phyloP scores from a whole-genome alignment of 23 tunicate genomes.

The Halocynthia roretzi region DNA sequence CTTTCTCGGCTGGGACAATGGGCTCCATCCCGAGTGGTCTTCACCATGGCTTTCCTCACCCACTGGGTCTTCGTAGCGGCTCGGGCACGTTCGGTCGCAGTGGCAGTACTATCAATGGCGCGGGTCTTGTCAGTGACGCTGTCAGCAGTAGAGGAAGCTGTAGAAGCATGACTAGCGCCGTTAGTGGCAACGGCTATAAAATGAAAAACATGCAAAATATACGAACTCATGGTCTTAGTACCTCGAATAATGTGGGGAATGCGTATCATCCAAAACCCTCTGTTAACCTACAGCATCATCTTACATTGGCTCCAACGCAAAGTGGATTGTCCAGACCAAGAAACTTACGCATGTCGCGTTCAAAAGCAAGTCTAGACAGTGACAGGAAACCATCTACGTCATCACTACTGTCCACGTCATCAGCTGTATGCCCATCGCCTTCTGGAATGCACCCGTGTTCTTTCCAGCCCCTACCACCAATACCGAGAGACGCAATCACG shows the following conservation, averaged over 20 bases:
- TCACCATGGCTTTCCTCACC: constrained; percentile 11
- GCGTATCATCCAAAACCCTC: too few species aligned
- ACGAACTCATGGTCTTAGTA: too few species aligned
- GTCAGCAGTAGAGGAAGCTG: constrained; percentile 18
- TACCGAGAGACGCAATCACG: constrained; percentile 1
- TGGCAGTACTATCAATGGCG: constrained; percentile 1
- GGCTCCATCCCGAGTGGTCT: constrained; percentile 23
- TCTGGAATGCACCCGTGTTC: neutral
- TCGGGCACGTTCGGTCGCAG: constrained; percentile 26
- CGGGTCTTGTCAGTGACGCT: neutral
- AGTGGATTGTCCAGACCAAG: too few species aligned
- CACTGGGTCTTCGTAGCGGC: constrained; percentile 8
- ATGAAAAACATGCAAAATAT: neutral
- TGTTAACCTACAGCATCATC: too few species aligned
- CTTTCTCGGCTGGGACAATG: constrained; percentile 25
- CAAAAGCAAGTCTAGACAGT: too few species aligned
- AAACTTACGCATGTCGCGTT: too few species aligned
- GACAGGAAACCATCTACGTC: constrained; percentile 18
- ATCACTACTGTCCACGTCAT: constrained; percentile 10
- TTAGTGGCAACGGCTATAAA: neutral
- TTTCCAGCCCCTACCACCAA: constrained; percentile 22
- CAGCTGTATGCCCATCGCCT: neutral
- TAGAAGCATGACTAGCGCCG: constrained; percentile 7
- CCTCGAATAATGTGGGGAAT: too few species aligned
- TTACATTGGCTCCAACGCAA: too few species aligned